Evolutionary conservation across 2,113 vertebrate species (phyloP).

Genomic region (Mus pahari): DNA sequence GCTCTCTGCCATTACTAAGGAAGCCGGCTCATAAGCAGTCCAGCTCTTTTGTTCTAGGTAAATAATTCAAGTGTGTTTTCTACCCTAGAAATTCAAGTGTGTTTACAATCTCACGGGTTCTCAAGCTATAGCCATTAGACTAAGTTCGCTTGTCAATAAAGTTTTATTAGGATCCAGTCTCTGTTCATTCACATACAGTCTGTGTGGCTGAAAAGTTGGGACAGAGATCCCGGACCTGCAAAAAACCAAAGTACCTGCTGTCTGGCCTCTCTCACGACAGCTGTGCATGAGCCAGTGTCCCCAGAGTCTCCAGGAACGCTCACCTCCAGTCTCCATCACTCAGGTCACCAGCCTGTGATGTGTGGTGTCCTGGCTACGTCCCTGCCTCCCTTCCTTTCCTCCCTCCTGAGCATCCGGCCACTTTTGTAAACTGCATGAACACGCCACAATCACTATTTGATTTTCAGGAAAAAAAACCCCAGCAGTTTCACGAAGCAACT

Average conservation of each 20-base stretch:
- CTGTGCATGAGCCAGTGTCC: background rate
- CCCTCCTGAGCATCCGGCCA: background rate
- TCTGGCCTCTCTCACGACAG: background rate
- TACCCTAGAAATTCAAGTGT: background rate
- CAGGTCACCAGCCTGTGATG: background rate
- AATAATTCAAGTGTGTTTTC: background rate
- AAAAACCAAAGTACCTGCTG: conserved; percentile 36
- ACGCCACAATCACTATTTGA: background rate
- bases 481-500: background rate
- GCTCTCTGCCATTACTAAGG: background rate
- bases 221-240: background rate
- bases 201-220: background rate
- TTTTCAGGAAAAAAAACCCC: background rate
- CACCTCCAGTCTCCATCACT: background rate
- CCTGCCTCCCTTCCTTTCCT: background rate
- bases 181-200: background rate
- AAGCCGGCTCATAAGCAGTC: background rate
- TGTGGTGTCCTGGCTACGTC: background rate
- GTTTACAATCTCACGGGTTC: background rate
- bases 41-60: background rate
- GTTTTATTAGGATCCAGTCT: conserved; percentile 62
- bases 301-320: background rate
- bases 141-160: conserved; percentile 61
- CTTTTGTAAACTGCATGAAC: background rate
- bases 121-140: background rate